Evolutionary conservation across 2,797 vertebrate species (phyloP).

Genomic region (Xenentodon cancila): DNA sequence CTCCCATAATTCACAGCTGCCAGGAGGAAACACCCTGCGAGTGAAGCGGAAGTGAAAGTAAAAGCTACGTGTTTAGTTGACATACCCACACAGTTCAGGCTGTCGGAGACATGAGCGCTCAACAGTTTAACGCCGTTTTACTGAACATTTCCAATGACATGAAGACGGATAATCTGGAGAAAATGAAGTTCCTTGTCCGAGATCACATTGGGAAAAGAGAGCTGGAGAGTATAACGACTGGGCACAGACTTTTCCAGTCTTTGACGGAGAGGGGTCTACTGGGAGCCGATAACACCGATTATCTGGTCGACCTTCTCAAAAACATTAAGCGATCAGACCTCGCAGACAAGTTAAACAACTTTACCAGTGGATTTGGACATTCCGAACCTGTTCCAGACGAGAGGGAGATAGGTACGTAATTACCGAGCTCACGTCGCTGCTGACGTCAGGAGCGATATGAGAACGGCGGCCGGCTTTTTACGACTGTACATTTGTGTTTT

Average conservation of each 20-base stretch:
- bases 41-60: conserved; percentile 64
- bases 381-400: neutral
- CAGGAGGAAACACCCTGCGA: neutral
- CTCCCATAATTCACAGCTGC: too few relatives aligned
- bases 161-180: conserved; percentile 30
- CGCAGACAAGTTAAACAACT: conserved; percentile 41
- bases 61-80: too few relatives aligned
- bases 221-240: conserved; percentile 66
- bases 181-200: conserved; percentile 83
- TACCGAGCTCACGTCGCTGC: too few relatives aligned
- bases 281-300: fast-evolving
- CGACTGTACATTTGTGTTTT: too few relatives aligned
- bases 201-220: conserved; percentile 70
- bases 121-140: conserved; percentile 68
- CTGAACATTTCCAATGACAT: conserved; percentile 77
- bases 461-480: too few relatives aligned
- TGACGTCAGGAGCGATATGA: too few relatives aligned
- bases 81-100: too few relatives aligned
- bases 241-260: conserved; percentile 74
- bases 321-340: conserved; percentile 72
- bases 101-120: conserved; percentile 46
- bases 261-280: conserved; percentile 80
- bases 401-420: conserved; percentile 73
- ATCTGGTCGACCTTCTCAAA: conserved; percentile 51
- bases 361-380: fast-evolving